Evolutionary conservation across 2,113 vertebrate species (phyloP), one percentile per base, ranked within the genome.

Genomic region (Apeltes quadracus): DNA sequence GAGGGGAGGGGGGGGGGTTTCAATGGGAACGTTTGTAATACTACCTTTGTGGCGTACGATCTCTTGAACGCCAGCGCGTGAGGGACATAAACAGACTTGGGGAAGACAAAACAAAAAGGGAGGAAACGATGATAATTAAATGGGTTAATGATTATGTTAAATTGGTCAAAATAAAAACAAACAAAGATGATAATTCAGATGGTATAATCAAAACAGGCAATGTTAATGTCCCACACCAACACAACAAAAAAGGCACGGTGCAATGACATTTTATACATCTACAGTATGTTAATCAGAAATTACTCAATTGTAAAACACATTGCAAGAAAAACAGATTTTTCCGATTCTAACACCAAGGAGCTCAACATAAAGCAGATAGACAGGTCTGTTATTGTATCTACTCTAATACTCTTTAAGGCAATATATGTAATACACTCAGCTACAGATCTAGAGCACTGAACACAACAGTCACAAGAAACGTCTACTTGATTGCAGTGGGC

Each of bases 1-100:
- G 20, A 13, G 20, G 25, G 10, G 81, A 20, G 15, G 2, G 39
- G 8, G 38, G 63, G 72, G 87, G 76, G 70, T 72, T 59, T 91
- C 79, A 87, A 81, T 68, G 87, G 90, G 81, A 94, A 93, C 75
- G 68, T 93, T 89, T 83, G 91, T 81, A 23, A 97, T 94, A 94
- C 96, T 98, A 98, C 97, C 97, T 99, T 98, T 90, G 95, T 93
- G 93, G 95, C 94, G 62, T 94, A 96, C 80, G 96, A 95, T 94
- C 96, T 97, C 96, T 96, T 96, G 96, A 97, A 96, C 90, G 96
- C 96, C 97, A 98, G 92, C 91, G 96, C 95, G 82, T 96, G 97
- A 92, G 97, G 97, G 85, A 98, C 95, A 95, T 96, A 97, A 92
- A 98, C 91, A 94, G 93, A 98, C 98, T 98, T 96, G 94, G 93